Base-by-base conservation (phyloP, 1,140 invertebrate species). In the Scaptomyza graminum region DNA sequence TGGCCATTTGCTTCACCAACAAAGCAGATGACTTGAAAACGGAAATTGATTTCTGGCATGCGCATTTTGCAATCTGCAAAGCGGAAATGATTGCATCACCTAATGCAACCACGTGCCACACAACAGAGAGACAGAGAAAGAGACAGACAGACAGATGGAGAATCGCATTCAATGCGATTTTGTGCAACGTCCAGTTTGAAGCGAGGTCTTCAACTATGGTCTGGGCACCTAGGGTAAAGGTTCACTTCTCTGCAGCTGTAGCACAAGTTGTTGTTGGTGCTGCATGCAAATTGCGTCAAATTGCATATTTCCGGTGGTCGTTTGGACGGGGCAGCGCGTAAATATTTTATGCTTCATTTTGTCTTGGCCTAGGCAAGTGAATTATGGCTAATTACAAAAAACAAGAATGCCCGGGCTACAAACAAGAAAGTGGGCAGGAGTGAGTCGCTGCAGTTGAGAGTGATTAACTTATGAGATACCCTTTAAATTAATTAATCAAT, bases 291-390 rank as follows among this genome's bases (percentile, higher is more conserved):
- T 87, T 87, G 84, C 82, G 83, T 87, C 82, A 87, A 87, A 88
- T 87, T 87, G 82, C 83, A 82, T 87, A 87, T 87, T 87, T 87
- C 82, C 82, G 82, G 82, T 88, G 69, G 72, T 77, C 65, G 66
- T 44, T 34, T 34, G 31, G 41, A 16, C 60, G 57, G 56, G 70
- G 61, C 73, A 63, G 60, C 73, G 81, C 82, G 75, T 87, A 88
- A 87, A 87, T 87, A 87, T 87, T 87, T 87, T 87, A 87, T 87
- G 83, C 79, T 87, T 88, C 83, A 88, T 87, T 87, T 82, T 88
- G 82, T 79, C 83, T 87, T 88, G 68, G 78, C 85, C 83, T 72
- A 62, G 79, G 74, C 77, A 79, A 79, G 83, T 87, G 83, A 87
- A 87, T 88, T 87, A 87, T 87, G 76, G 83, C 83, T 87, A 87